Conservation (phyloP, 2,113 vertebrate species). For the Tenrec ecaudatus region DNA sequence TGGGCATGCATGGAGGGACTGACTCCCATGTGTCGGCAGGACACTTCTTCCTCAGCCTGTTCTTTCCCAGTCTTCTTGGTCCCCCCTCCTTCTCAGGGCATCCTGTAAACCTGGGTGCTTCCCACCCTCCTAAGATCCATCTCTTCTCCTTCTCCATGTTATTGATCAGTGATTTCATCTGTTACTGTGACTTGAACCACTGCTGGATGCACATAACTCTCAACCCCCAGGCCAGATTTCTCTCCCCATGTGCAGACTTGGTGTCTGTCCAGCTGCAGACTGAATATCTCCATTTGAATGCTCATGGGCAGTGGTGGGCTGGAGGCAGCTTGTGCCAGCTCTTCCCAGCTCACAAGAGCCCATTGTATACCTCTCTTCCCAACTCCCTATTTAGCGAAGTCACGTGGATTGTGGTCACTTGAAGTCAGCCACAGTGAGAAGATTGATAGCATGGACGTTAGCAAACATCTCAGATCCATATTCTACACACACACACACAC, state of each 20-base stretch:
- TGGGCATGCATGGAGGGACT: not conserved
- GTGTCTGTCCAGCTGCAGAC: not conserved
- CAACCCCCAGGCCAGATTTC: not conserved
- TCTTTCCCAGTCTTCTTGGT: not conserved
- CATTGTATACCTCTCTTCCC: not conserved
- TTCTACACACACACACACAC: not conserved
- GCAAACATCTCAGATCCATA: not conserved
- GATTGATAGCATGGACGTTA: constrained; percentile 28
- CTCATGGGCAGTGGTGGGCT: not conserved
- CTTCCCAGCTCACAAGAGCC: not conserved
- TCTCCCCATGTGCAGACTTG: not conserved
- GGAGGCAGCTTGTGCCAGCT: not conserved
- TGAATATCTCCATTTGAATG: constrained; percentile 17
- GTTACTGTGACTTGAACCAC: not conserved
- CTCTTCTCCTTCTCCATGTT: constrained; percentile 5
- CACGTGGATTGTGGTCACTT: not conserved
- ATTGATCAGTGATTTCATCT: constrained; percentile 5
- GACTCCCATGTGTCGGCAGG: not conserved
- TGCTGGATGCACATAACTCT: not conserved
- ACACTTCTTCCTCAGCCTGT: not conserved
- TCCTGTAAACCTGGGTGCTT: not conserved
- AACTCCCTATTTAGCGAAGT: not conserved
- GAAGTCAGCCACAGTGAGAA: not conserved
- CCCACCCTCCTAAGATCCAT: not conserved
- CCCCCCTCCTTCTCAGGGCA: not conserved